Evolutionary conservation across 1,140 invertebrate species (phyloP), one percentile per base, ranked within the genome.

Genomic region (Drosophila pandora): DNA sequence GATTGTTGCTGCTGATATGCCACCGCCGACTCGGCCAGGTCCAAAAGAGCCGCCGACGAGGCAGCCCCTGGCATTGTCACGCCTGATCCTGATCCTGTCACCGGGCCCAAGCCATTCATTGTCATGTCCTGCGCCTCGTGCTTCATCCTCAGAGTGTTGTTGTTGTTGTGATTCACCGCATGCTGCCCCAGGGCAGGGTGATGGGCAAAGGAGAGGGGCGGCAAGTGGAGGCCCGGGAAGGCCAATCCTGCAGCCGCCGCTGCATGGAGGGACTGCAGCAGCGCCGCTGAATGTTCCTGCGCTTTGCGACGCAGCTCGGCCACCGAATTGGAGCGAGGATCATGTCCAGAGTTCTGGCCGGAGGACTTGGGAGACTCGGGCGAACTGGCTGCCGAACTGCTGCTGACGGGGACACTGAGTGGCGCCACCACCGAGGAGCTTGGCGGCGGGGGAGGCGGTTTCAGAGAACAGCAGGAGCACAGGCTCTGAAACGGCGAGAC

Each of bases 291-390:
- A 91, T 98, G 97, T 88, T 98, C 97, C 90, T 97, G 96, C 0
- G 97, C 97, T 91, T 98, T 98, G 23, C 97, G 94, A 10, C 97
- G 93, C 7, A 98, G 92, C 82, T 98, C 97, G 0, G 97, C 97
- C 13, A 98, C 95, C 90, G 96, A 97, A 62, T 95, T 95, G n/a
- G 95, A 95, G 58, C 96, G 93, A 67, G 94, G 93, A 91, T 94
- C 94, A n/a, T 84, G 74, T 6, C 71, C 63, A 6, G 93, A 92
- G 4, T 55, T 45, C 17, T 72, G 54, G 47, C 73, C 61, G 13
- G 58, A 72, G 10, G 83, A 88, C 32, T 88, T 88, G 63, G 93
- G 92, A 25, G 89, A 91, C 34, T 88, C 91, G 5, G 87, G 90
- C 2, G 92, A 91, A 50, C 90, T 89, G 57, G 84, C 80, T 2